Percentiles rank a stretch among this genome's conserved stretches.
These are phyloP conservation scores for Agriopis marginaria DNA, from an alignment of 2,888 invertebrate genomes.

Conservation along the genomic window DNA sequence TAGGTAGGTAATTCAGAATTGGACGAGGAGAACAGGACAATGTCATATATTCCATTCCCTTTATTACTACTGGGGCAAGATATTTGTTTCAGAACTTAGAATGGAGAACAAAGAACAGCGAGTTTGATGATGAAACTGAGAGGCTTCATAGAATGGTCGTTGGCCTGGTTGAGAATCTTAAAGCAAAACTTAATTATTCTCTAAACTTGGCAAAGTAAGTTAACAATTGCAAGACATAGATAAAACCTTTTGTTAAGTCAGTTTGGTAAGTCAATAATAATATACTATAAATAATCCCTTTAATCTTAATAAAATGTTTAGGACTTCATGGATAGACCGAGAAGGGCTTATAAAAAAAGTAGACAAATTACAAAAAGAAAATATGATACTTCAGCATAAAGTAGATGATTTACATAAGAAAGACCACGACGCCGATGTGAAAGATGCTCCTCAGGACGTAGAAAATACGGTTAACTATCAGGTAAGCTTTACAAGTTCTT, in stretches of 20 bases:
- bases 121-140: conserved; percentile 74
- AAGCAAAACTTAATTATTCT: conserved; percentile 67
- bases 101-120: conserved; percentile 70
- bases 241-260: not conserved
- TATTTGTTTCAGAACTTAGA: conserved; percentile 66
- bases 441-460: conserved; percentile 31
- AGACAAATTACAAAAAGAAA: conserved; percentile 72
- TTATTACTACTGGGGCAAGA: not conserved
- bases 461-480: conserved; percentile 50
- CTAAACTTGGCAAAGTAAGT: conserved; percentile 72
- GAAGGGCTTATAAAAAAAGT: conserved; percentile 68
- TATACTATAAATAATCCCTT: not conserved
- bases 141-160: conserved; percentile 67
- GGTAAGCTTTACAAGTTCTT: conserved; percentile 47
- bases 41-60: too few relatives aligned
- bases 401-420: conserved; percentile 60
- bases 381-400: conserved; percentile 65
- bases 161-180: conserved; percentile 68
- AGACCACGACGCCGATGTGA: conserved; percentile 51
- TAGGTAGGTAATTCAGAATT: too few relatives aligned
- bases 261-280: not conserved
- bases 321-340: conserved; percentile 77
- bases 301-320: conserved; percentile 39
- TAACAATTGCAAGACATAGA: not conserved
- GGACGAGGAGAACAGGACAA: too few relatives aligned